Evolutionary conservation across 1,140 invertebrate genomes (phyloP).

Genomic region (Oncopeltus fasciatus): DNA sequence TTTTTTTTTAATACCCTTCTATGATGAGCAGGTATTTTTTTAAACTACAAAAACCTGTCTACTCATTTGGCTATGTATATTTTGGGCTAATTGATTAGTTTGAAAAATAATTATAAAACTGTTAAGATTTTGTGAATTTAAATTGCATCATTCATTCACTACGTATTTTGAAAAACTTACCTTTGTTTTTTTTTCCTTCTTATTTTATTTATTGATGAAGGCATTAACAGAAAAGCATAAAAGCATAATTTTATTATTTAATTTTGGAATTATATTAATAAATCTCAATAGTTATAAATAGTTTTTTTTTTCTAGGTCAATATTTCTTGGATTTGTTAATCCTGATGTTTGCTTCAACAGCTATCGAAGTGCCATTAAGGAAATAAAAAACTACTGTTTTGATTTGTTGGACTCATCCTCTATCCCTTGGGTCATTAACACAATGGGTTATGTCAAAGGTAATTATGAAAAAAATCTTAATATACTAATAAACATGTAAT

Average conservation of each 20-base stretch:
- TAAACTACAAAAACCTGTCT: no score
- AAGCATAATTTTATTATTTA: neutral
- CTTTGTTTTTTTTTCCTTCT: neutral
- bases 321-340: neutral
- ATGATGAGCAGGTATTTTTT: no score
- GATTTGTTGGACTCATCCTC: neutral
- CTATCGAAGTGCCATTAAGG: neutral
- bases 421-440: constrained; percentile 3
- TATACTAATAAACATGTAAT: no score
- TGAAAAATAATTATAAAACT: no score
- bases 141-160: neutral
- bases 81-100: no score
- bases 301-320: neutral
- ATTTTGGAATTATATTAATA: neutral
- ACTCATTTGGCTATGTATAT: no score
- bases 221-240: neutral
- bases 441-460: constrained; percentile 5
- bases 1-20: no score
- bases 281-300: neutral
- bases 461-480: no score
- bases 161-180: neutral
- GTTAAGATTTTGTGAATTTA: neutral
- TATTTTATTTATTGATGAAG: neutral
- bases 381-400: neutral
- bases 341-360: neutral